Evolutionary conservation across 2,888 invertebrate genomes (phyloP), one percentile per base, ranked within the genome.

Genomic region (Kryphioiulus occultus): DNA sequence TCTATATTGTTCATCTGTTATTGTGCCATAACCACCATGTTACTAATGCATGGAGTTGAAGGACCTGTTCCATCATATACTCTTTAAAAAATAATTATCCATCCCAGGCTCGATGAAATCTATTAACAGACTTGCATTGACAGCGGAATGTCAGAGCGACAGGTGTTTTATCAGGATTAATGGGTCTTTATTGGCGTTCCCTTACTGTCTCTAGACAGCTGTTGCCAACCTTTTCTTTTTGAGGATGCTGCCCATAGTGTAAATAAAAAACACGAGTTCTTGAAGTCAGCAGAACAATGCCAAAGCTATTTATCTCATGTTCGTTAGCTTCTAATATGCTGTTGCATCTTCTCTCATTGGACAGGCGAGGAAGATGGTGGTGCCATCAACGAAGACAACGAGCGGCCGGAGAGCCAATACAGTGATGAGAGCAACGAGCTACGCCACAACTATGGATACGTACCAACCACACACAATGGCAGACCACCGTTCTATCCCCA

Each of bases 331-430:
- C 26, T 78, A 78, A 78, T 78, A 15, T 30, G 9, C 59, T 68
- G 59, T 4, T 68, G 59, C 22, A 68, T 15, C 15, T 30, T 10
- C 78, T 78, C 17, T 78, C 15, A 22, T 12, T 78, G 78, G 30
- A 32, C 78, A 78, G 78, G 78, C 78, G 78, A 78, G 15, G 78
- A 78, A 78, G 30, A 78, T 78, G 78, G 78, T 30, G 30, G 30
- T 78, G 30, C 17, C 78, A 78, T 30, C 78, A 78, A 78, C 30
- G 78, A 78, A 30, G 78, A 78, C 17, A 78, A 32, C 15, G 78
- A 78, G 30, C 30, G 78, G 10, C 5, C 78, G 2, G 78, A 32
- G 78, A 78, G 78, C 30, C 78, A 78, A 15, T 78, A 30, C 78
- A 78, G 78, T 30, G 78, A 78, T 30, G 78, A 78, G 17, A 78